These are phyloP conservation scores for Crax fasciolata DNA, from an alignment of 2,797 vertebrate genomes.

Conservation along the genomic window DNA sequence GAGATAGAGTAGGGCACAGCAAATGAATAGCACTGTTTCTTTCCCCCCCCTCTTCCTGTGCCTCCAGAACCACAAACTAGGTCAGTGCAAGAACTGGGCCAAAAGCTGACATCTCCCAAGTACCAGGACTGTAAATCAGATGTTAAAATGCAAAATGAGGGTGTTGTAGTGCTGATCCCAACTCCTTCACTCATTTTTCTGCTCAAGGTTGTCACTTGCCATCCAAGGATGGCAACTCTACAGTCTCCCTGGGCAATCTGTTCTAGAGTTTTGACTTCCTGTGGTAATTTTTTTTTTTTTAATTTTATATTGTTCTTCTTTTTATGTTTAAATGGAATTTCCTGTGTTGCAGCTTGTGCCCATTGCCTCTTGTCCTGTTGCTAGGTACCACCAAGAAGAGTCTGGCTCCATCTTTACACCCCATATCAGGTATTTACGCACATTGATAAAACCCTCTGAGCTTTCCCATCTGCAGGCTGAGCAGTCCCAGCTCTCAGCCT, in stretches of 20 bases:
- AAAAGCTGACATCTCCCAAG: background rate
- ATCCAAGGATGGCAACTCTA: background rate
- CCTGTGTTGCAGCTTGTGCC: conserved; percentile 44
- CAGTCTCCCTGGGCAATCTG: background rate
- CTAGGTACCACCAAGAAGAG: conserved; percentile 7
- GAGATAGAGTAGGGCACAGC: background rate
- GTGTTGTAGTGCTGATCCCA: background rate
- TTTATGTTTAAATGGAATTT: background rate
- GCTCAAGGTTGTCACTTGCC: background rate
- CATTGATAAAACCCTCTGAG: background rate
- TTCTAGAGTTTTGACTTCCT: background rate
- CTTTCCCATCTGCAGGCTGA: background rate
- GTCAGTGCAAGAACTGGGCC: background rate
- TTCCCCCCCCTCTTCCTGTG: fast-evolving
- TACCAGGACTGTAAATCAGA: background rate
- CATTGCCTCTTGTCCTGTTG: background rate
- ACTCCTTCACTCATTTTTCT: background rate
- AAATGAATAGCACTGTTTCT: background rate
- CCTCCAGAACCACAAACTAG: background rate
- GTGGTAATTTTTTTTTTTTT: background rate
- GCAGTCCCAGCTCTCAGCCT: background rate
- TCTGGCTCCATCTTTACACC: background rate
- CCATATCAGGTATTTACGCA: conserved; percentile 36
- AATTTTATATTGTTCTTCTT: too few relatives aligned
- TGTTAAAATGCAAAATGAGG: background rate